Evolutionary conservation across 2,113 vertebrate genomes (phyloP).

Genomic region (Pristiophorus japonicus): DNA sequence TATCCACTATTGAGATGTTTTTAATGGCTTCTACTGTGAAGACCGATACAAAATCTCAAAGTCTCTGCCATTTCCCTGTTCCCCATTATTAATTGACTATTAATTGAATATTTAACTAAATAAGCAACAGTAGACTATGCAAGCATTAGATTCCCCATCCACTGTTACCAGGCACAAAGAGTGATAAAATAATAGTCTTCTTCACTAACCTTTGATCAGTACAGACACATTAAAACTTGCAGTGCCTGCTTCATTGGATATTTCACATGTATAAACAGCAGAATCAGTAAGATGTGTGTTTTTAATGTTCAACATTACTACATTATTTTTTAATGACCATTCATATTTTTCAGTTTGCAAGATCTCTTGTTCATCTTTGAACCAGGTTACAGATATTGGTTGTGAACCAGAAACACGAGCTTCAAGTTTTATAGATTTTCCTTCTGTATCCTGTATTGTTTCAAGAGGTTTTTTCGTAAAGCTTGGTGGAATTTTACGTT

Average conservation of each 20-base stretch:
- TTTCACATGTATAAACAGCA: constrained; percentile 78
- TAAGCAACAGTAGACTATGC: neutral
- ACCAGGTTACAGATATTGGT: constrained; percentile 79
- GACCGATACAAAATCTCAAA: no score
- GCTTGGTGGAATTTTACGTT: constrained; percentile 78
- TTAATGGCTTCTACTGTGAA: no score
- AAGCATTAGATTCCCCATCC: neutral
- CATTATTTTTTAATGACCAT: constrained; percentile 80
- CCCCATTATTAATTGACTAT: no score
- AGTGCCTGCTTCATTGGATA: constrained; percentile 80
- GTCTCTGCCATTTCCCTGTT: no score
- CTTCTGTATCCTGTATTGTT: constrained; percentile 80
- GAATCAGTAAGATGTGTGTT: constrained; percentile 63
- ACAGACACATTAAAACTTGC: constrained; percentile 69
- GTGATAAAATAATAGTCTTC: neutral
- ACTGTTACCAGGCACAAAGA: neutral
- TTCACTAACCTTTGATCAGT: constrained; percentile 74
- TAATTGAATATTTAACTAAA: neutral
- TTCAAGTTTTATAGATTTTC: constrained; percentile 81
- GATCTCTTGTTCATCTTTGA: constrained; percentile 74
- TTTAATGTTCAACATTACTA: constrained; percentile 72
- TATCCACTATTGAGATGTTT: no score
- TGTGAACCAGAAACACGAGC: constrained; percentile 83
- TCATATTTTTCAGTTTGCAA: constrained; percentile 71
- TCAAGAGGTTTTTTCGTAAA: constrained; percentile 91